These are phyloP conservation scores for Saccostrea glomerata DNA, from an alignment of 1,140 invertebrate genomes.

Conservation along the genomic window DNA sequence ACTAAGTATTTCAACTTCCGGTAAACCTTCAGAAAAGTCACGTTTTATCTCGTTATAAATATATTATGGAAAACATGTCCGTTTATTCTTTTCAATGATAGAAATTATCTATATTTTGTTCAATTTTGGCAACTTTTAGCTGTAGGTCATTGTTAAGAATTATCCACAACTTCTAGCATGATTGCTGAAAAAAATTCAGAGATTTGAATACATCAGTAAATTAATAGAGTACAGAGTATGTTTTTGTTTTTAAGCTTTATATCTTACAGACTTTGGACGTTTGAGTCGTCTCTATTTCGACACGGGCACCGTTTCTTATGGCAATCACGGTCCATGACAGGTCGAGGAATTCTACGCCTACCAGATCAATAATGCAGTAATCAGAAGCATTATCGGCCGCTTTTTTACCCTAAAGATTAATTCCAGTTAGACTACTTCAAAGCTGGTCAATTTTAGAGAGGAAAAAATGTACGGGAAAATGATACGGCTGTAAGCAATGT, in stretches of 20 bases:
- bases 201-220: no score
- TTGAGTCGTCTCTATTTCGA: not conserved
- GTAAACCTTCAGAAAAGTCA: no score
- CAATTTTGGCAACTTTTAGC: no score
- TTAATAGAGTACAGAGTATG: no score
- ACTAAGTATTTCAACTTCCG: no score
- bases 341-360: constrained; percentile 3
- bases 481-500: not conserved
- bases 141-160: no score
- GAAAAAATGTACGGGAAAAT: not conserved
- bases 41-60: no score
- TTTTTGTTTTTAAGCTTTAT: not conserved
- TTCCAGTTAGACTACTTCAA: not conserved
- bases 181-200: no score
- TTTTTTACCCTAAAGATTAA: constrained; percentile 31
- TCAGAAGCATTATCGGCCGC: constrained; percentile 12
- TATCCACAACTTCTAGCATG: no score
- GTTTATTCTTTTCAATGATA: no score
- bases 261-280: not conserved
- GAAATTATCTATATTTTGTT: no score
- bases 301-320: not conserved
- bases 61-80: no score
- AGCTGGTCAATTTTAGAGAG: not conserved
- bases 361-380: constrained; percentile 1
- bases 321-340: constrained; percentile 8